Evolutionary conservation across 2,113 vertebrate species (phyloP), one percentile per base, ranked within the genome.

Genomic region (Galemys pyrenaicus): DNA sequence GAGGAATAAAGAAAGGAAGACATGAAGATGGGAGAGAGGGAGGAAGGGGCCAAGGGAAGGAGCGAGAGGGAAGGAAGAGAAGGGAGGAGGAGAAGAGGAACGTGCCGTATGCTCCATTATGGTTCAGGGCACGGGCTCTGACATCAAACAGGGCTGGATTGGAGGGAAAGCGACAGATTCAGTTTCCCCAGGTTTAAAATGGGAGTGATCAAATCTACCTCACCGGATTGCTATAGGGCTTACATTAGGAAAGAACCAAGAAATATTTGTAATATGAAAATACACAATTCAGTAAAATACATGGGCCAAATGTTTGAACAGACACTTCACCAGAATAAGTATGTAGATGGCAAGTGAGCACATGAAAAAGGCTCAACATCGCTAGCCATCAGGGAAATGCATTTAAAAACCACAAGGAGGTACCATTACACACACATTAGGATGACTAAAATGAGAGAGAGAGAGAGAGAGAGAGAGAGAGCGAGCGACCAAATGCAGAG

Each of bases 71-170:
- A 3, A 65, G 46, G 49, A 1, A 26, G 6, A 7, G 22, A 4
- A 2, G 2, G 5, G 9, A 13, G 3, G 16, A 37, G 28, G 20
- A 9, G 15, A 9, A 32, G 24, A 24, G 1, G 44, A 54, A 54
- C 9, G 51, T 54, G 54, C 0, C 3, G 4, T 51, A 15, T 7
- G 28, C 2, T 71, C 49, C 41, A 13, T 35, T 0, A 2, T 20
- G 26, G 28, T 22, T 60, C 46, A 10, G 37, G 58, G 39, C 20
- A 1, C 0, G 11, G 39, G 15, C 24, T 46, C 24, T 10, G 46
- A 44, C 6, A 0, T 16, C 56, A 8, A 20, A 39, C 9, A 26
- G 8, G 17, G 22, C 81, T 26, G 70, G 39, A 2, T 5, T 2
- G 9, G 11, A 11, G 4, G 3, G 28, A 60, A 10, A 9, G 2